Evolutionary conservation across 1,140 invertebrate genomes (phyloP).

Genomic region (Drosophila sp.): DNA sequence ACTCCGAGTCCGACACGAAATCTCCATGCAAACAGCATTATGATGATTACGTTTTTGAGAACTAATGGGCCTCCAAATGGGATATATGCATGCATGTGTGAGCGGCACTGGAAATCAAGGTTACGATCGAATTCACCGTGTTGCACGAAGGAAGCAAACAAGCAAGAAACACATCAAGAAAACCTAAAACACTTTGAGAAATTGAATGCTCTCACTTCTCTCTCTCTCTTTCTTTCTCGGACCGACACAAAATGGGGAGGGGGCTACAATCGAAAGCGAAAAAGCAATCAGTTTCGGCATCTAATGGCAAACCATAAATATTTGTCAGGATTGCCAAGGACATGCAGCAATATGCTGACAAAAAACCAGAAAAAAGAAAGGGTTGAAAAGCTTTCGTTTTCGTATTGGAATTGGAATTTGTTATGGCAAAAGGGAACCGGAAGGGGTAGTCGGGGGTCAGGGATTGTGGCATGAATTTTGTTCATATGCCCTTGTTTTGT

Average conservation of each 20-base stretch:
- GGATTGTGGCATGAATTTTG: constrained; percentile 38
- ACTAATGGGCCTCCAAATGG: constrained; percentile 67
- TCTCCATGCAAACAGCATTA: constrained; percentile 54
- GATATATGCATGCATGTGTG: constrained; percentile 23
- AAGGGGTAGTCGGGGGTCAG: not conserved
- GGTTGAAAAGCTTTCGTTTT: constrained; percentile 56
- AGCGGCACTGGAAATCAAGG: constrained; percentile 54
- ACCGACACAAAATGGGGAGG: constrained; percentile 25
- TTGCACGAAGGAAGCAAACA: not conserved
- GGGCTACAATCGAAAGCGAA: constrained; percentile 67
- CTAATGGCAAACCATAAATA: constrained; percentile 79
- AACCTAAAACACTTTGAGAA: constrained; percentile 53
- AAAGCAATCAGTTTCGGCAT: constrained; percentile 71
- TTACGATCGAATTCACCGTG: constrained; percentile 38
- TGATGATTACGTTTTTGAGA: constrained; percentile 73
- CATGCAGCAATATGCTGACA: constrained; percentile 39
- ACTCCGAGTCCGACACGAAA: not conserved
- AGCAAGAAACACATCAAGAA: constrained; percentile 13
- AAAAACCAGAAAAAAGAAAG: constrained; percentile 40
- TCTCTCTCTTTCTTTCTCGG: not conserved
- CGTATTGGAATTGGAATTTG: not conserved
- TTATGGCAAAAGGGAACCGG: not conserved
- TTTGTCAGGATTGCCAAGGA: constrained; percentile 57
- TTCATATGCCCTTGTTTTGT: constrained; percentile 70
- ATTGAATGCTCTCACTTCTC: constrained; percentile 46